These are phyloP conservation scores for Dendroctonus ponderosae DNA, from an alignment of 1,140 invertebrate genomes.

Conservation along the genomic window DNA sequence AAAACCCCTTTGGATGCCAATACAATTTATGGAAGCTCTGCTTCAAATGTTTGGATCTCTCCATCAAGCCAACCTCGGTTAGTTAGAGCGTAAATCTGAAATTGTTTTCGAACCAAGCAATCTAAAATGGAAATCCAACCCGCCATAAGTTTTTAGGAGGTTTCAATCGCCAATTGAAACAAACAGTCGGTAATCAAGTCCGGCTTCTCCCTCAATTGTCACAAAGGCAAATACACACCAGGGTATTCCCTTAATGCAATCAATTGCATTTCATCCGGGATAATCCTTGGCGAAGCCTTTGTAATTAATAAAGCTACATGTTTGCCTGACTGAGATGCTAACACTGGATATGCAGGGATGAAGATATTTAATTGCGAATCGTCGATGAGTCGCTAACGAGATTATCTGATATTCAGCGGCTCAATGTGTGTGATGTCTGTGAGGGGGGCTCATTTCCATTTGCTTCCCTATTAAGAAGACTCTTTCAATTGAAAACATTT, in stretches of 20 bases:
- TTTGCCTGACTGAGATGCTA: not conserved
- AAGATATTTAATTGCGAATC: constrained; percentile 1
- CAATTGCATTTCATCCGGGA: constrained; percentile 14
- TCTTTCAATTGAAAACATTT: no score
- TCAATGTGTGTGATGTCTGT: no score
- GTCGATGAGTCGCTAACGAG: no score
- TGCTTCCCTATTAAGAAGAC: no score
- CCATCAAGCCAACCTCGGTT: no score
- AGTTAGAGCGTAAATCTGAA: no score
- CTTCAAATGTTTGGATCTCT: no score
- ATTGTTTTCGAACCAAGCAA: no score
- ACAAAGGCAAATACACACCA: constrained; percentile 5
- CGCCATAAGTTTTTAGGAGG: constrained; percentile 1
- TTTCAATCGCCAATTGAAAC: constrained; percentile 6
- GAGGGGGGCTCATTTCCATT: no score
- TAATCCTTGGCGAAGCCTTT: constrained; percentile 14
- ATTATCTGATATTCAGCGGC: not conserved
- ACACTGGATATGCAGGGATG: not conserved
- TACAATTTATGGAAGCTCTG: no score
- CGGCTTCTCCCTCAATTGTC: constrained; percentile 6
- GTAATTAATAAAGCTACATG: constrained; percentile 3
- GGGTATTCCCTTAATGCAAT: constrained; percentile 7
- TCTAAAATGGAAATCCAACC: no score
- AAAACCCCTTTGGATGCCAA: no score
- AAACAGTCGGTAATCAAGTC: constrained; percentile 11